Base-by-base conservation (phyloP, 2,113 vertebrate genomes). In the Salvelinus fontinalis region DNA sequence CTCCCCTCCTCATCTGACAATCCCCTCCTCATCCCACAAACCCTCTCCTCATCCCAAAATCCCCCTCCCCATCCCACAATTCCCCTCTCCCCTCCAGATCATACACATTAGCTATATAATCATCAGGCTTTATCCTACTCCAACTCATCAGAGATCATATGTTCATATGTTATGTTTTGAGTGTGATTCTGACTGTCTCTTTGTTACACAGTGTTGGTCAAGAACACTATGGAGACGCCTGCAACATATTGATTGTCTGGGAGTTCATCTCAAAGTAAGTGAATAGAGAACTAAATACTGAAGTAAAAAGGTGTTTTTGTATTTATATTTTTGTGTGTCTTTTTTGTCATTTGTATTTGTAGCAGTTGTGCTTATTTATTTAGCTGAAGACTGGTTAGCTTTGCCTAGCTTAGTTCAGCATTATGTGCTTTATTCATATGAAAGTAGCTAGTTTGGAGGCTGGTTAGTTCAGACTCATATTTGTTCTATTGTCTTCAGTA, bases 191-290 rank as follows among this genome's bases (percentile, higher is more conserved):
- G 14, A 34, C 1, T 65, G n/a, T 68, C 12, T 27, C 27, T 77
- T 20, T 73, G 71, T 72, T 1, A 80, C 79, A 49, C 80, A 98
- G 97, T 74, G 71, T 77, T 97, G 16, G 94, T 97, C 79, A 95
- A 85, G 90, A 85, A 75, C 57, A 91, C 86, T 79, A 97, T 98
- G 97, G 97, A 99, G 89, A 94, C 95, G 34, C 0, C 83, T 97
- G 67, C 93, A 92, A 83, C 88, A 93, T 57, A 79, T 93, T 0
- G 85, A 89, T 20, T 79, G 84, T 4, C 79, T 93, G 2, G 90
- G 92, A 75, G 83, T 96, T n/a, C 92, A 92, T 72, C 90, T 99
- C 20, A 94, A 95, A 92, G 97, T 97, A 81, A 87, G 87, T 82
- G 9, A 49, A 51, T 62, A 12, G 5, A 22, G 6, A 39, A 39